Conservation (phyloP, 1,140 invertebrate genomes). For the Drosophila arawakana region DNA sequence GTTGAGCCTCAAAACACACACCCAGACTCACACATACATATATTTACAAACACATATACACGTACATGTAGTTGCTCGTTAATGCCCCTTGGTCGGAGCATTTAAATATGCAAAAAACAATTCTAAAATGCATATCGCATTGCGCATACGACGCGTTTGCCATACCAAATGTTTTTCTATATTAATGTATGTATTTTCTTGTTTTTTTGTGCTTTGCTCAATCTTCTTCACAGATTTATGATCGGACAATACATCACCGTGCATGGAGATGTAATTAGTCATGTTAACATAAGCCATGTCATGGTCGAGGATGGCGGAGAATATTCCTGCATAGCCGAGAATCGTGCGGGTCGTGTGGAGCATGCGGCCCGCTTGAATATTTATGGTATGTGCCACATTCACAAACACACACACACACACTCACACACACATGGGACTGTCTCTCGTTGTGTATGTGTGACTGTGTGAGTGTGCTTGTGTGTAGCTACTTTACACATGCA, state of each 20-base stretch:
- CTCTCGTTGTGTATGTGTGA: background rate
- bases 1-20: conserved; percentile 39
- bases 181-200: conserved; percentile 61
- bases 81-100: conserved; percentile 42
- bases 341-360: conserved; percentile 90
- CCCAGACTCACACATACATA: background rate
- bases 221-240: conserved; percentile 87
- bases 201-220: conserved; percentile 5
- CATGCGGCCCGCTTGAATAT: conserved; percentile 93
- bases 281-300: conserved; percentile 94
- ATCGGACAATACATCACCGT: conserved; percentile 93
- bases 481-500: conserved; percentile 76
- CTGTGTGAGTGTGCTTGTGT: conserved; percentile 3
- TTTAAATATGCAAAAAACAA: conserved; percentile 68
- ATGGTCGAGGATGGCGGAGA: conserved; percentile 94
- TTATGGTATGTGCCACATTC: conserved; percentile 88
- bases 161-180: conserved; percentile 45
- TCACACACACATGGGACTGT: conserved; percentile 14
- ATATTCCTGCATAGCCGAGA: conserved; percentile 92
- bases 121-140: conserved; percentile 56
- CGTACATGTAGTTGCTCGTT: conserved; percentile 41
- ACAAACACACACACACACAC: conserved; percentile 21
- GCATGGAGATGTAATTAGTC: conserved; percentile 93
- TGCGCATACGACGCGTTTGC: conserved; percentile 60
- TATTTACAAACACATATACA: background rate